Evolutionary conservation across 2,113 vertebrate species (phyloP).

Genomic region (Rhynchomys soricoides): DNA sequence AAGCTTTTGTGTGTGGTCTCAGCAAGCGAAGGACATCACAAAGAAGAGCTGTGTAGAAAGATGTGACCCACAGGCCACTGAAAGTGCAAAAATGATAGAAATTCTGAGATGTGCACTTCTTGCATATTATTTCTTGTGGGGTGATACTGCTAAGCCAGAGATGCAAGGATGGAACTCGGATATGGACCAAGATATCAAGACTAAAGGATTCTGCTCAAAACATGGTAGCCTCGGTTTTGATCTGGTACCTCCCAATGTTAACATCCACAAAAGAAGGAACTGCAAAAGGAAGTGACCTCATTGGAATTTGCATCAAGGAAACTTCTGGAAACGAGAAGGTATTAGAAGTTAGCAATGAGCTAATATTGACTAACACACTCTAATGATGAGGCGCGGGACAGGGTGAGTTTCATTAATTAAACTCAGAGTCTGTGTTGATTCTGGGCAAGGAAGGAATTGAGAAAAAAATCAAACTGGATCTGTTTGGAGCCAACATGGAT

Average conservation of each 20-base stretch:
- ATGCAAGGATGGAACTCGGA: not conserved
- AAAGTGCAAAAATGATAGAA: not conserved
- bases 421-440: conserved; percentile 66
- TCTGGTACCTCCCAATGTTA: not conserved
- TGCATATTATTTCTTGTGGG: not conserved
- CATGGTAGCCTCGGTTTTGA: not conserved
- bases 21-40: not conserved
- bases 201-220: not conserved
- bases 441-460: conserved; percentile 50
- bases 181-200: not conserved
- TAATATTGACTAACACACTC: conserved; percentile 47
- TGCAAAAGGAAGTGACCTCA: not conserved
- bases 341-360: not conserved
- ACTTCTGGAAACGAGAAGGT: not conserved
- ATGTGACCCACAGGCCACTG: not conserved
- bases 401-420: conserved; percentile 39
- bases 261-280: not conserved
- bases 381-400: not conserved
- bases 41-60: not conserved
- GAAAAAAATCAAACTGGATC: conserved; percentile 61
- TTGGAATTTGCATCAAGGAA: not conserved
- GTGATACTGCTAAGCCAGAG: not conserved
- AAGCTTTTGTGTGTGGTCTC: not conserved
- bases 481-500: conserved; percentile 42
- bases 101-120: not conserved